Base-by-base conservation (phyloP, 2,888 invertebrate species). In the Caenorhabditis sinica region DNA sequence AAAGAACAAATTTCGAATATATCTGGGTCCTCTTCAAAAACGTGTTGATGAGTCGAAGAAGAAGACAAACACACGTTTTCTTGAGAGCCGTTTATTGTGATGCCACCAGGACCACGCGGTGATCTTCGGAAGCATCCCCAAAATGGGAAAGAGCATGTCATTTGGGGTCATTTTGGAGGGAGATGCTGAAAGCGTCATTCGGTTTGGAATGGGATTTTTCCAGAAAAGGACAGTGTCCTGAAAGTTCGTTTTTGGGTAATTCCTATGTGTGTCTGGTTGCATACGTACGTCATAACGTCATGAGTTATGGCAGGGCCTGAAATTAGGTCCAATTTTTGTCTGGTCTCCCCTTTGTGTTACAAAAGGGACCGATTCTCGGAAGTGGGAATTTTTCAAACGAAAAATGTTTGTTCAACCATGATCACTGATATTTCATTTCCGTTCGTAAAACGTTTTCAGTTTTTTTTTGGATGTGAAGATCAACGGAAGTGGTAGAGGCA, bases 1-100 rank as follows among this genome's bases (percentile, higher is more conserved):
- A 36, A 36, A 72, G 79, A 61, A 79, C 65, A 72, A 72, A 77
- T 77, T 77, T 77, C 77, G 63, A 77, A 69, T 77, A 69, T 77
- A 49, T 49, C 49, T 71, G 71, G 79, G 79, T 65, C 63, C 79
- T 79, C 77, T 79, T 79, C 77, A 79, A 13, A 40, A 60, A 77
- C 71, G 53, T 69, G 43, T 69, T 49, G 77, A 79, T 79, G 79
- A 79, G 69, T 23, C 43, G 43, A 30, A 56, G 23, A 66, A 40
- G 36, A 36, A 61, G 40, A 69, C 76, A 76, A 58, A 76, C 76
- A 68, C 76, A 66, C 76, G 68, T 76, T 65, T 30, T 65, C 30
- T 51, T 11, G 60, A 76, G 60, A 74, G 66, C 40, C 68, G 40
- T 69, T 68, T 75, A 75, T 75, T 76, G 76, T 76, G 68, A 66